phyloP scores from a whole-genome alignment of 1,140 invertebrate species.

The Zophobas morio region DNA sequence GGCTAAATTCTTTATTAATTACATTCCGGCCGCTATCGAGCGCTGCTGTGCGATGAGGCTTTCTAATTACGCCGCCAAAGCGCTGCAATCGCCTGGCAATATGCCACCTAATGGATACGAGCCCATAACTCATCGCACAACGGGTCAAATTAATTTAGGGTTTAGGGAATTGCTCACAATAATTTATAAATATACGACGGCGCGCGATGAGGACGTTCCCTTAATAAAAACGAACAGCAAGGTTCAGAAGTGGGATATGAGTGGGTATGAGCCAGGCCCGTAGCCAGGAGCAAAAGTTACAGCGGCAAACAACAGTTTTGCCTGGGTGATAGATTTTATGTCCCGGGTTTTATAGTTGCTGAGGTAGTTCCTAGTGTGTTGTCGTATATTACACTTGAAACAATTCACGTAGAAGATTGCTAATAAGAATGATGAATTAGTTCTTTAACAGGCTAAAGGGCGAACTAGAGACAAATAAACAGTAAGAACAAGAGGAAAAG shows the following conservation, averaged over 20 bases:
- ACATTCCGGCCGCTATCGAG: conserved; percentile 58
- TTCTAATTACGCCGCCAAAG: conserved; percentile 64
- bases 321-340: too few relatives aligned
- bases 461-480: too few relatives aligned
- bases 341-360: too few relatives aligned
- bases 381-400: too few relatives aligned
- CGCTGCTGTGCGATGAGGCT: conserved; percentile 53
- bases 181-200: conserved; percentile 53
- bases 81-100: conserved; percentile 63
- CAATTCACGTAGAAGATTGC: too few relatives aligned
- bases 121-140: conserved; percentile 62
- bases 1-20: conserved; percentile 64
- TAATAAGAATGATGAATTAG: too few relatives aligned
- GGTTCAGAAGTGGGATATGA: not conserved
- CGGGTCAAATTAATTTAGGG: conserved; percentile 64
- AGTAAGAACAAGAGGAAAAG: too few relatives aligned
- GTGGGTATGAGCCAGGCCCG: not conserved
- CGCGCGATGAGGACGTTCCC: conserved; percentile 13
- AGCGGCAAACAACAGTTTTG: too few relatives aligned
- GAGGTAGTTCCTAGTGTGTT: too few relatives aligned
- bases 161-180: conserved; percentile 57
- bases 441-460: too few relatives aligned
- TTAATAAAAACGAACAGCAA: conserved; percentile 15
- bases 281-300: too few relatives aligned
- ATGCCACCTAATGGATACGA: conserved; percentile 64